Evolutionary conservation across 1,140 invertebrate species (phyloP).

Genomic region (Conus ventricosus): DNA sequence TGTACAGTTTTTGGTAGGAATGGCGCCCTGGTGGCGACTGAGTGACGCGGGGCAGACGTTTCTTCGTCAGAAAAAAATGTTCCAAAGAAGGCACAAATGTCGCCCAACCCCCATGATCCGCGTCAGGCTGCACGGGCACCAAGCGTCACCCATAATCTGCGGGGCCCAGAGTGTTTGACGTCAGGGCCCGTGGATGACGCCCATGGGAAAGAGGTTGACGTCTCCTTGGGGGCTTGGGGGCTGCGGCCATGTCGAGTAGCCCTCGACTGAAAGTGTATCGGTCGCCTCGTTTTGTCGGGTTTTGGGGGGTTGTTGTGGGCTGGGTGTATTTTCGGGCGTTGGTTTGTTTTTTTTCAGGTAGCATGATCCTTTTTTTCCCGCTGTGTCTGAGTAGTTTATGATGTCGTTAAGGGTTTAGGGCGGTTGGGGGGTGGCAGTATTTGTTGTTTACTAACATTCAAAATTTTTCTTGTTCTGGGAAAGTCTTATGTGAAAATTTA

Average conservation of each 20-base stretch:
- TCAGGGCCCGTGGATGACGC: no score
- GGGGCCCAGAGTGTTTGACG: background rate
- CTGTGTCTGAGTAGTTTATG: background rate
- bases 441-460: no score
- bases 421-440: no score
- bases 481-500: no score
- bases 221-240: background rate
- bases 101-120: no score
- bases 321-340: background rate
- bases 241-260: background rate
- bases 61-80: no score
- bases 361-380: background rate
- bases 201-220: no score
- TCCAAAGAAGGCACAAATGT: no score
- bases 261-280: background rate
- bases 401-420: no score
- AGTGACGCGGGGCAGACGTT: no score
- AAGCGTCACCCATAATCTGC: background rate
- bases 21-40: background rate
- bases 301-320: background rate
- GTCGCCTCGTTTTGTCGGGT: background rate
- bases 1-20: background rate
- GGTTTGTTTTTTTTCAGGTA: background rate
- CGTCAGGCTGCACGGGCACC: background rate
- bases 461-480: no score